phyloP scores from a whole-genome alignment of 2,888 invertebrate species.

The Papilio gigon region DNA sequence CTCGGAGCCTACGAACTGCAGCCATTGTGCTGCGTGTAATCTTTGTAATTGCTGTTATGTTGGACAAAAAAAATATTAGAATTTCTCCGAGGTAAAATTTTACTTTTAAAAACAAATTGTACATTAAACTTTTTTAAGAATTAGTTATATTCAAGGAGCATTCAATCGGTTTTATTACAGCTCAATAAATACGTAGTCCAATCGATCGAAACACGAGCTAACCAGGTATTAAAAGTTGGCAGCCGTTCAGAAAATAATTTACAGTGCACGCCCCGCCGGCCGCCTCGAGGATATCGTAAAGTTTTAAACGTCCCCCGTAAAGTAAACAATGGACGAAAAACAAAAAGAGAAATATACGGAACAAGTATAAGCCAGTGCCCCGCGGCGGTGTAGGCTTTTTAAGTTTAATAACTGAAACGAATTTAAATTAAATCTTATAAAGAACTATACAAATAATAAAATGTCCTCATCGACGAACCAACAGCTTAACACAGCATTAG shows the following conservation, averaged over 20 bases:
- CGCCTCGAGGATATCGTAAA: slow-evolving; percentile 77
- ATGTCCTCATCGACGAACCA: background rate
- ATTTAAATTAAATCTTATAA: slow-evolving; percentile 15
- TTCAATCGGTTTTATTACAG: background rate
- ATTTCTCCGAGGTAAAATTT: slow-evolving; percentile 39
- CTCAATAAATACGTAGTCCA: slow-evolving; percentile 9
- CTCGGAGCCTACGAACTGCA: slow-evolving; percentile 55
- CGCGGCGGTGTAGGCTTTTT: slow-evolving; percentile 52
- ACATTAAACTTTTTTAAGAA: too few species aligned
- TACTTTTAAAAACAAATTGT: background rate
- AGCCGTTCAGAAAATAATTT: slow-evolving; percentile 76
- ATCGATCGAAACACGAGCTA: slow-evolving; percentile 54
- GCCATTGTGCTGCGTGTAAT: slow-evolving; percentile 34
- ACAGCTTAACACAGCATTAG: background rate
- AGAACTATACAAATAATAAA: background rate
- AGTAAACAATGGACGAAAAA: slow-evolving; percentile 81
- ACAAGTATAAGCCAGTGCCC: slow-evolving; percentile 60
- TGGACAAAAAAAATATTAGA: slow-evolving; percentile 49
- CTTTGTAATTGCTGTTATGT: slow-evolving; percentile 43
- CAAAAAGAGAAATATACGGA: slow-evolving; percentile 68
- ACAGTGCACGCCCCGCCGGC: slow-evolving; percentile 59
- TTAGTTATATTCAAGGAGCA: background rate
- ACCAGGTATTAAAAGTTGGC: slow-evolving; percentile 72
- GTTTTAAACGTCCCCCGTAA: slow-evolving; percentile 73
- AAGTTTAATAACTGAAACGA: slow-evolving; percentile 35